Evolutionary conservation across 2,888 invertebrate genomes (phyloP), one percentile per base, ranked within the genome.

Genomic region (Callyntrura sp.): DNA sequence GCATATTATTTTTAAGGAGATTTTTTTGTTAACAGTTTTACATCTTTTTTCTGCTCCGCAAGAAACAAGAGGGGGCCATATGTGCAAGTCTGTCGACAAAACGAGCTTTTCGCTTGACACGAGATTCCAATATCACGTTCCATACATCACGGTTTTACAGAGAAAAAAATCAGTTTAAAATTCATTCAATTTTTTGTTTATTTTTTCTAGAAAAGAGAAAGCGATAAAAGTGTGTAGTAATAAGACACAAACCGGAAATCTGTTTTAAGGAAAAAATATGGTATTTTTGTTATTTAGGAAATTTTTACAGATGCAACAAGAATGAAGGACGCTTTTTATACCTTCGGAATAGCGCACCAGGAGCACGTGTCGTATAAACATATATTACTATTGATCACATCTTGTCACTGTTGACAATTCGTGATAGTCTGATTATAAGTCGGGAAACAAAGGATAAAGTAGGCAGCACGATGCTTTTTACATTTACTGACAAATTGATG

Each of bases 171-270:
- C 62, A 2, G 8, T 14, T 23, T 8, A 6, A 25, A 25, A 5
- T 28, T 23, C 62, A 23, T 12, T 48, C 2, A n/a, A 25, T 25
- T 82, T 83, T 68, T 68, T 83, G 83, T 83, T 83, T 68, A 68
- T 68, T 83, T 68, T 82, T 83, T 68, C 51, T 65, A 23, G 43
- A 83, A 43, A 57, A 68, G 25, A 62, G 68, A 83, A 83, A 83
- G 68, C 35, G 45, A 83, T 83, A 83, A 83, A 83, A 83, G 48
- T 9, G 48, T 9, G 70, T 9, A 70, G 14, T 20, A 35, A 25
- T 2, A 78, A 35, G 35, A 6, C 6, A 35, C 35, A 8, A 68
- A 83, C 83, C 83, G 83, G 83, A 83, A 83, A 51, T 68, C 25
- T 48, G 51, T 68, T 83, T 25, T 8, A 28, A 43, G n/a, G 35